Percentiles rank a stretch among this genome's conserved stretches.
Conservation (phyloP, 2,888 invertebrate species). For the Microctonus hyperodae region DNA sequence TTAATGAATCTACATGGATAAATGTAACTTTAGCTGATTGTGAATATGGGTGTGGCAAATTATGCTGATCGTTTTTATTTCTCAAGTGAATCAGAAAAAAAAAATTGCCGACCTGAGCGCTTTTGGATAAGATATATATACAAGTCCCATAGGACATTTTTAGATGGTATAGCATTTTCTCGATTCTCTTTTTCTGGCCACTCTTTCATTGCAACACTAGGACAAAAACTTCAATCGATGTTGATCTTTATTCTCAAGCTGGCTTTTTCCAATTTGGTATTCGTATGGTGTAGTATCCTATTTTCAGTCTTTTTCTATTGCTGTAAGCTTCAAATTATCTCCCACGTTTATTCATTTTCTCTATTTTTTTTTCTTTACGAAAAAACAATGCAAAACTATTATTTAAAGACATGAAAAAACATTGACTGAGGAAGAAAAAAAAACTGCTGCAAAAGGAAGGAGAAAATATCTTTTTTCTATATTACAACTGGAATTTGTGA, state of each 20-base stretch:
- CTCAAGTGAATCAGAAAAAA: neutral
- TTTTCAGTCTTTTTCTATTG: too few relatives aligned
- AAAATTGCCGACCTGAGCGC: constrained; percentile 1
- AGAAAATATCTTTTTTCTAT: neutral
- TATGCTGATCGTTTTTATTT: neutral
- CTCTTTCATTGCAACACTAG: too few relatives aligned
- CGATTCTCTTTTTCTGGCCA: too few relatives aligned
- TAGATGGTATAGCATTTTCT: too few relatives aligned
- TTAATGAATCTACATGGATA: too few relatives aligned
- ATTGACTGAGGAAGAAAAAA: neutral
- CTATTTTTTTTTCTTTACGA: too few relatives aligned
- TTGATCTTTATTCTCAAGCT: too few relatives aligned
- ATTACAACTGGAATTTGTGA: neutral
- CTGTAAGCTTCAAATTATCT: neutral
- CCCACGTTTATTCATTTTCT: too few relatives aligned
- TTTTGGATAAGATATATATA: constrained; percentile 5
- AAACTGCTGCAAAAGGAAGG: neutral
- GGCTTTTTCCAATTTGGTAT: too few relatives aligned
- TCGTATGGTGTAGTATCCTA: too few relatives aligned
- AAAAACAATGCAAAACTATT: neutral
- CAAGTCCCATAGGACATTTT: constrained; percentile 1
- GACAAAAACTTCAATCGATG: too few relatives aligned
- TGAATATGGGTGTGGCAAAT: neutral
- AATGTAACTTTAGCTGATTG: too few relatives aligned
- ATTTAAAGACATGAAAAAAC: neutral